Evolutionary conservation across 2,888 invertebrate genomes (phyloP).

Genomic region (Auanema sp.): DNA sequence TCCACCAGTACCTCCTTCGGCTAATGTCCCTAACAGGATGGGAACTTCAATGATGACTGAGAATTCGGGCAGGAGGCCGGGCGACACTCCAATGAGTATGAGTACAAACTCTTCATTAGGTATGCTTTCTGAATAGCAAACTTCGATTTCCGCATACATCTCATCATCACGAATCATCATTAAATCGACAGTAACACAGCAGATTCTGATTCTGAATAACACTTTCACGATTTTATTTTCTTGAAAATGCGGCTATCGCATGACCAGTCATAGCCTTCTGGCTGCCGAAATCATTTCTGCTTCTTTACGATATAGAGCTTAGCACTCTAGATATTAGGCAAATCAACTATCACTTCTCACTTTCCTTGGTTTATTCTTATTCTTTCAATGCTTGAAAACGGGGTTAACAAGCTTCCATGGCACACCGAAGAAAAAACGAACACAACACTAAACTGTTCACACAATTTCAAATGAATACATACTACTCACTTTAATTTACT

Average conservation of each 20-base stretch:
- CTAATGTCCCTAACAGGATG: too few species aligned
- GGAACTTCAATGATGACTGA: too few species aligned
- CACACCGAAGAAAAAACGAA: background rate
- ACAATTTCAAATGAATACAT: too few species aligned
- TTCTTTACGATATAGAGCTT: too few species aligned
- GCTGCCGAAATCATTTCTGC: background rate
- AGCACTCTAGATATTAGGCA: too few species aligned
- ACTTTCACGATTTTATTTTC: background rate
- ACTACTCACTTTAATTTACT: too few species aligned
- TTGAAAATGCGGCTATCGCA: too few species aligned
- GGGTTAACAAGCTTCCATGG: background rate
- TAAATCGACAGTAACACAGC: background rate
- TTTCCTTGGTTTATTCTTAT: too few species aligned
- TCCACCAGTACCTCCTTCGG: too few species aligned
- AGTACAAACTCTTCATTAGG: conserved; percentile 44
- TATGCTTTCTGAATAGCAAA: conserved; percentile 15
- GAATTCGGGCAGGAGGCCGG: conserved; percentile 6
- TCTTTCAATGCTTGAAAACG: background rate
- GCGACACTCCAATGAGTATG: conserved; percentile 42
- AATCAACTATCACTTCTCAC: too few species aligned
- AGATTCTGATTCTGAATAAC: background rate
- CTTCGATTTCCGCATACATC: background rate
- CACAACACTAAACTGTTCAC: background rate
- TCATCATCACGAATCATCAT: background rate
- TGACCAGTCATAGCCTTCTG: background rate